These are phyloP conservation scores for Polyodon spathula DNA, from an alignment of 2,113 vertebrate genomes.

Conservation along the genomic window DNA sequence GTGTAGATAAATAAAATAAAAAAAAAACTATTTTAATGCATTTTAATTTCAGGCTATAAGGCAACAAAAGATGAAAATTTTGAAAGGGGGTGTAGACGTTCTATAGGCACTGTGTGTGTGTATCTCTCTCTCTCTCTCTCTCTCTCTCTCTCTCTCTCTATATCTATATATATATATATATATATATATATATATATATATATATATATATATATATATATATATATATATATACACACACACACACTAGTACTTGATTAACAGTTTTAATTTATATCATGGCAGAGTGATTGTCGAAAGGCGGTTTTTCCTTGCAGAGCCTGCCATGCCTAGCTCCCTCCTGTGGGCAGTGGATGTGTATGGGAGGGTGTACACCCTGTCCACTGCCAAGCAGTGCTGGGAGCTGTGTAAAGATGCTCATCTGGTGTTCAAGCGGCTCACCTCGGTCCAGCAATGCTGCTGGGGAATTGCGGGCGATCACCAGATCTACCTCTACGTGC, in stretches of 20 bases:
- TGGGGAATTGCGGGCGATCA: slow-evolving; percentile 92
- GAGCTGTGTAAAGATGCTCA: slow-evolving; percentile 72
- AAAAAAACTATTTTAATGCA: too few species aligned
- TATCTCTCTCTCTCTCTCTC: too few species aligned
- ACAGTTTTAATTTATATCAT: neutral
- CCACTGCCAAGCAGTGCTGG: slow-evolving; percentile 83
- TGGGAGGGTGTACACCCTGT: slow-evolving; percentile 79
- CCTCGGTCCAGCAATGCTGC: slow-evolving; percentile 74
- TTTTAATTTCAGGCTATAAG: too few species aligned
- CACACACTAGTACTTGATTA: neutral
- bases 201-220: too few species aligned
- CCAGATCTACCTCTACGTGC: slow-evolving; percentile 76
- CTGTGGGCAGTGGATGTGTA: slow-evolving; percentile 90
- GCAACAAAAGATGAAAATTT: too few species aligned
- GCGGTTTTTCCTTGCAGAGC: slow-evolving; percentile 28
- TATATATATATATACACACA: too few species aligned
- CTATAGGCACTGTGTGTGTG: too few species aligned
- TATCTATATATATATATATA: too few species aligned
- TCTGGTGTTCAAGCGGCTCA: slow-evolving; percentile 82
- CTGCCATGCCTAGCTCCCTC: slow-evolving; percentile 67
- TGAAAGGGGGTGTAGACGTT: too few species aligned
- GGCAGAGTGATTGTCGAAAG: neutral
- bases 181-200: too few species aligned
- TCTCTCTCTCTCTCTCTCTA: too few species aligned
- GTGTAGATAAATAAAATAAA: too few species aligned